Evolutionary conservation across 2,797 vertebrate genomes (phyloP), one percentile per base, ranked within the genome.

Genomic region (Pagetopsis macropterus): DNA sequence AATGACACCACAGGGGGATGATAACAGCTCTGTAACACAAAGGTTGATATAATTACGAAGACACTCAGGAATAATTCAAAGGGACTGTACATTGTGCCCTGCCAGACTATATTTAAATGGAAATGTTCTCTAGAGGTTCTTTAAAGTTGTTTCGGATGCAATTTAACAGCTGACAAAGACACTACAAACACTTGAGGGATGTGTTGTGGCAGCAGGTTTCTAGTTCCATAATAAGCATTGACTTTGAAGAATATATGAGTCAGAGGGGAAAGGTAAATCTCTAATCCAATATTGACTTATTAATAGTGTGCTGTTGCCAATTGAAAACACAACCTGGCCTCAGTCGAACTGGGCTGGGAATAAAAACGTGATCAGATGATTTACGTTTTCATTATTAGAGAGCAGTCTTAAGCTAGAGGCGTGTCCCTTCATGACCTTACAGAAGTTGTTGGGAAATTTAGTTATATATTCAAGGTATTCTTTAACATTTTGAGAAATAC

Each of bases 11-110:
- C 79, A 46, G 71, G 79, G 77, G 75, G 43, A 72, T 15, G 68
- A 87, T 86, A 88, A 79, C 78, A 84, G 66, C 63, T 73, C 75
- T 43, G 31, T 62, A 78, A 70, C 1, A 46, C 49, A 57, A 77
- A 84, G 71, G 73, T 74, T 84, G 66, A 84, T 77, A 65, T 56
- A 75, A 87, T 84, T 78, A 86, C 75, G 76, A 37, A 46, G 27
- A 54, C 66, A 57, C 62, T 56, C 48, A 23, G 43, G 64, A 76
- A 84, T 76, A 72, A 84, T 78, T 84, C 54, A 67, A 9, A 0
- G n/a, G 14, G 50, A 48, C 64, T 16, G 45, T 65, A 50, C 51
- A 68, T 72, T 60, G 55, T 76, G 65, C 40, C 49, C 58, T 78
- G 50, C 62, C 65, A 60, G 41, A 84, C 79, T 78, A 84, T 83